Percentiles rank a stretch among this genome's conserved stretches.
phyloP scores from a whole-genome alignment of 92 coral and sea anemone species.

The Metridium senile region DNA sequence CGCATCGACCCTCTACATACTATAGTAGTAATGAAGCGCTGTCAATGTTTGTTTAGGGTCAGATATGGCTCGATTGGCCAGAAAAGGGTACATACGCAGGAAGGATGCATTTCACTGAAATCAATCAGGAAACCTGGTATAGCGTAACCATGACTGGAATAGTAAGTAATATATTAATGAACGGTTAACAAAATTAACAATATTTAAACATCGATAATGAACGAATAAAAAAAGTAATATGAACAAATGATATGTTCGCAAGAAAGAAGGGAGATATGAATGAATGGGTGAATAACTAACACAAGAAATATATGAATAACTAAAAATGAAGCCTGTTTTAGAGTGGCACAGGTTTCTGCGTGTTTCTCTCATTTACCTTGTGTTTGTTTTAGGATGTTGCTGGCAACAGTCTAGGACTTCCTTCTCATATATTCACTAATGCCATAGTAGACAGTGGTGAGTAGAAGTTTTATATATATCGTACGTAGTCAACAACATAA shows the following conservation, averaged over 20 bases:
- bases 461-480: conserved; percentile 27
- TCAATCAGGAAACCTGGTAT: conserved; percentile 91
- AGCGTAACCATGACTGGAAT: conserved; percentile 90
- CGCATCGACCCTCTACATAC: not conserved
- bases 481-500: too few species aligned
- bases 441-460: conserved; percentile 94
- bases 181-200: too few species aligned
- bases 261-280: too few species aligned
- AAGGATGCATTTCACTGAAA: conserved; percentile 79
- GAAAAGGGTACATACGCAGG: conserved; percentile 67
- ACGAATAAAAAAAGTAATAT: too few species aligned
- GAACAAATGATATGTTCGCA: too few species aligned
- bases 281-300: too few species aligned
- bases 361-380: not conserved
- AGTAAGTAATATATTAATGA: conserved; percentile 75
- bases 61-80: conserved; percentile 87
- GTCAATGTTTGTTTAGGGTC: conserved; percentile 63
- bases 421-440: conserved; percentile 64
- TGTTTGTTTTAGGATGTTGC: conserved; percentile 72
- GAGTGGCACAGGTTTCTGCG: too few species aligned
- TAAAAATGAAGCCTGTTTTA: too few species aligned
- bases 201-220: too few species aligned
- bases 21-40: too few species aligned
- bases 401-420: conserved; percentile 84
- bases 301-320: too few species aligned